A percentile compares a stretch with the other conserved stretches of the same genome.
Evolutionary conservation across 2,113 vertebrate genomes (phyloP).

Genomic region (Antidorcas marsupialis): DNA sequence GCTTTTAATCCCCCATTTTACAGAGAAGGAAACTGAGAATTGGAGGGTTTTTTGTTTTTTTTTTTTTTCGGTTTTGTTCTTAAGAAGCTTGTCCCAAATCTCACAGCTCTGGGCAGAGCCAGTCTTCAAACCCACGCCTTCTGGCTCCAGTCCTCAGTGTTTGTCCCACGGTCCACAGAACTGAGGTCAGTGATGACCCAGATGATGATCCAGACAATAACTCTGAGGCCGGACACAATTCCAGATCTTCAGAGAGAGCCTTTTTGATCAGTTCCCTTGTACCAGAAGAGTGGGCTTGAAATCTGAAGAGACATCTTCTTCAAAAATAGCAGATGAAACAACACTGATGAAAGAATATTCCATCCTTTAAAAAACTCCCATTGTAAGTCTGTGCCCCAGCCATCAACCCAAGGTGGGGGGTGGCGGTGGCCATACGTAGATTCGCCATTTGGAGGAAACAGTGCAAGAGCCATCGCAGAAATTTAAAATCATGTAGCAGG

Average conservation of each 20-base stretch:
- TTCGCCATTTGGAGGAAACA: background rate
- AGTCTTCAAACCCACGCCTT: background rate
- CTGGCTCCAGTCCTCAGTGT: constrained; percentile 1
- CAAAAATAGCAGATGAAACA: constrained; percentile 26
- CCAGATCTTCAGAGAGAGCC: constrained; percentile 49
- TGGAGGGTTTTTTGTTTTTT: background rate
- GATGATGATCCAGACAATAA: constrained; percentile 11
- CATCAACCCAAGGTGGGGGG: background rate
- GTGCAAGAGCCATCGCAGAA: constrained; percentile 22
- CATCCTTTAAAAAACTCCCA: background rate
- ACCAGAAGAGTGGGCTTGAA: constrained; percentile 19
- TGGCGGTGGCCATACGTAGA: background rate
- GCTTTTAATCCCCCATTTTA: background rate
- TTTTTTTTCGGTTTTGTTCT: background rate
- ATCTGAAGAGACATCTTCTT: background rate
- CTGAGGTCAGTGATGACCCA: constrained; percentile 55
- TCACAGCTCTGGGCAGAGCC: background rate
- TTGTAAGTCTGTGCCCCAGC: background rate
- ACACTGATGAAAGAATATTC: background rate
- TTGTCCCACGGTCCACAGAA: constrained; percentile 18
- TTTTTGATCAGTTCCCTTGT: constrained; percentile 25
- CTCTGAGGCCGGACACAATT: background rate
- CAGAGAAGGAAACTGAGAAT: background rate
- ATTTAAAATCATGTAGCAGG: constrained; percentile 38
- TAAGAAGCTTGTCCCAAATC: background rate